phyloP scores from a whole-genome alignment of 1,140 invertebrate genomes.

The Chelonus insularis region DNA sequence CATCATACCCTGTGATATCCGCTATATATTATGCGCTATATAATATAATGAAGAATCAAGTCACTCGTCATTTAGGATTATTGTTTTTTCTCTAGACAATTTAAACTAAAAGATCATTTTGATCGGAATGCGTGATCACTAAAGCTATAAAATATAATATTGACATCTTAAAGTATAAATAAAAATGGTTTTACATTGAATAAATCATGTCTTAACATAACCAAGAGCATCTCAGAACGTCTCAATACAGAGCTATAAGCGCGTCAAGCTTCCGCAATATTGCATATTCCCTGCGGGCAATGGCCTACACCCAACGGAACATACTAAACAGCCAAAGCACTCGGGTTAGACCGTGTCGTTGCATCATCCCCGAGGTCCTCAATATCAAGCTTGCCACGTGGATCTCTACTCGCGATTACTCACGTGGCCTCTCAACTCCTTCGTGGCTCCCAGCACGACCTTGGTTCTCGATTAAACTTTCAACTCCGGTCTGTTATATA shows the following conservation, averaged over 20 bases:
- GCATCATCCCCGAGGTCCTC: conserved; percentile 15
- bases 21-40: no score
- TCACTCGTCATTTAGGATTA: no score
- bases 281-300: conserved; percentile 1
- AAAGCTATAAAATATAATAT: no score
- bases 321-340: conserved; percentile 8
- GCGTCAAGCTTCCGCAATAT: neutral
- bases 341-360: conserved; percentile 15
- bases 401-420: conserved; percentile 38
- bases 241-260: neutral
- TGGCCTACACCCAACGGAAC: neutral
- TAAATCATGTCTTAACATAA: neutral
- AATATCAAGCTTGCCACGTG: conserved; percentile 28
- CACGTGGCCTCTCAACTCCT: conserved; percentile 26
- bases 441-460: conserved; percentile 30
- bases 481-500: conserved; percentile 19
- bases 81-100: no score
- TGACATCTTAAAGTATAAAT: no score
- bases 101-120: no score
- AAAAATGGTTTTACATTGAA: no score
- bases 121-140: no score
- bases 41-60: no score
- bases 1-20: no score
- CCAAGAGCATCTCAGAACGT: neutral
- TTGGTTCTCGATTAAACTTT: conserved; percentile 41